A percentile compares a stretch with the other conserved stretches of the same genome.
Conservation (phyloP, 2,797 vertebrate genomes). For the Chaetodon trifasciatus region DNA sequence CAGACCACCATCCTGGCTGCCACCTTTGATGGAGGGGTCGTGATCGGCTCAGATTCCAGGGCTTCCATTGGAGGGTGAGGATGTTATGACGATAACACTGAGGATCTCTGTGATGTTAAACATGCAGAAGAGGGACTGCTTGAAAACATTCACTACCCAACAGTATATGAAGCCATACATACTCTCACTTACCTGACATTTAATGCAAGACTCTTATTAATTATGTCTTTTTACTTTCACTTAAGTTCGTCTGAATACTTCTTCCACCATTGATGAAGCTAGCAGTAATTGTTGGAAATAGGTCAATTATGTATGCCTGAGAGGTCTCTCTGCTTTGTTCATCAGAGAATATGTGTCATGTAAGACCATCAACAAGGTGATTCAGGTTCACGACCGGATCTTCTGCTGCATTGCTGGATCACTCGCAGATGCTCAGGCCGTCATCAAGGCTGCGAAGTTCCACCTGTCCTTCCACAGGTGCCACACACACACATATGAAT, state of each 20-base stretch:
- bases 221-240: not conserved
- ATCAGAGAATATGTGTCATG: constrained; percentile 85
- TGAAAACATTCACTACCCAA: not conserved
- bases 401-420: constrained; percentile 92
- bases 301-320: not conserved
- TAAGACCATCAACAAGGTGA: constrained; percentile 91
- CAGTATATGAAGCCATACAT: not conserved
- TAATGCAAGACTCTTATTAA: not conserved
- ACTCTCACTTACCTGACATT: not conserved
- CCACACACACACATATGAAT: not conserved
- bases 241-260: not conserved
- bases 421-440: constrained; percentile 88
- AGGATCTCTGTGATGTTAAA: not conserved
- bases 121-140: not conserved
- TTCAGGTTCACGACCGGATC: constrained; percentile 88
- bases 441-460: constrained; percentile 86
- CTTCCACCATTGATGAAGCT: not conserved
- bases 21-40: constrained; percentile 89
- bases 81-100: not conserved
- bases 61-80: constrained; percentile 90
- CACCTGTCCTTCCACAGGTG: constrained; percentile 86
- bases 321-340: not conserved
- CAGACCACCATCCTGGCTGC: constrained; percentile 94
- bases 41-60: constrained; percentile 91
- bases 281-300: not conserved